Percentiles rank a stretch among this genome's conserved stretches.
Conservation (phyloP, 2,888 invertebrate species). For the Leptopilina drosophilae region DNA sequence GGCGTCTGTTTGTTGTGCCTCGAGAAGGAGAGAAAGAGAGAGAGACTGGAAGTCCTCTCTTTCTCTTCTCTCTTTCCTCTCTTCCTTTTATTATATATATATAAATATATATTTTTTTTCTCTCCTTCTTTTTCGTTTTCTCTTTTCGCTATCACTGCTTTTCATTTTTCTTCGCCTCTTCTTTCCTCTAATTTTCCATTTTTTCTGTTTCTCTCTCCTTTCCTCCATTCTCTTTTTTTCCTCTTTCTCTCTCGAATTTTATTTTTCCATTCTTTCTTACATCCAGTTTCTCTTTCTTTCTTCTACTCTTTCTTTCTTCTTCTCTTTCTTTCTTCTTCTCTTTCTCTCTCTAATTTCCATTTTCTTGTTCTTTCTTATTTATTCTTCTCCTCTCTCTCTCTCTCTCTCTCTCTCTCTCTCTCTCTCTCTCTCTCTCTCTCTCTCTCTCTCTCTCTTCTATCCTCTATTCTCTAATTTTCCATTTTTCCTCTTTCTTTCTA, state of each 20-base stretch:
- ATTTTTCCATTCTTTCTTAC: too few species aligned
- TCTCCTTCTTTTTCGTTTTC: constrained; percentile 23
- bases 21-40: constrained; percentile 19
- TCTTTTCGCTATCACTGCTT: constrained; percentile 41
- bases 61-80: constrained; percentile 44
- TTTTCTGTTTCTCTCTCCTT: background rate
- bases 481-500: too few species aligned
- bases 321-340: constrained; percentile 18
- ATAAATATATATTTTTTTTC: constrained; percentile 27
- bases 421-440: constrained; percentile 1
- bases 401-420: constrained; percentile 38
- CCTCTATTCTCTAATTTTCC: too few species aligned
- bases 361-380: too few species aligned
- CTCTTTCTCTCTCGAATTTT: too few species aligned
- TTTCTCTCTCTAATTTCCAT: constrained; percentile 20
- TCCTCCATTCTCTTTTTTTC: too few species aligned
- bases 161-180: constrained; percentile 7
- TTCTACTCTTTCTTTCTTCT: too few species aligned
- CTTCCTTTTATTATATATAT: constrained; percentile 17
- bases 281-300: too few species aligned
- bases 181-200: background rate
- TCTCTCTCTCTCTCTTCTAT: too few species aligned
- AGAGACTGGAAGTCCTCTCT: constrained; percentile 43
- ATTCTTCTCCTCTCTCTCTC: constrained; percentile 42
- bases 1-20: constrained; percentile 74